Evolutionary conservation across 2,888 invertebrate species (phyloP), one percentile per base, ranked within the genome.

Genomic region (Xanthorhoe spadicearia): DNA sequence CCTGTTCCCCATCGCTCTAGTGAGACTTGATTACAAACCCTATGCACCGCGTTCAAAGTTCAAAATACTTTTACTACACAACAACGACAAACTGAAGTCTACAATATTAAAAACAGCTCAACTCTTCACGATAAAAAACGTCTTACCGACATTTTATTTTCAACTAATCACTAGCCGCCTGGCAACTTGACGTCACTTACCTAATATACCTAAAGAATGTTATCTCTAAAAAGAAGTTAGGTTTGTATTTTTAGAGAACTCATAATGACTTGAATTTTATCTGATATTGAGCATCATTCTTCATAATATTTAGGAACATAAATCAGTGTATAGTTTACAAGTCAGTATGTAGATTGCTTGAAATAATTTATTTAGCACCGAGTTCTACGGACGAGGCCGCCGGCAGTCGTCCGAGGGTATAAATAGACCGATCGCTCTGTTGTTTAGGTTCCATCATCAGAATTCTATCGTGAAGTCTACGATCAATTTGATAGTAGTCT

Each of bases 381-480:
- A 32, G 2, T 8, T 35, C 23, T 13, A 43, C 46, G 28, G 48
- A 48, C 64, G 64, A 59, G 58, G 64, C 38, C 64, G 35, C 18
- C 64, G 35, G 23, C 62, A 32, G 62, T 62, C 62, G 50, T 52
- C 56, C 17, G 17, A 6, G n/a, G 57, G 46, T 58, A 63, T 58
- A 52, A 58, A 63, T 63, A 63, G 57, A 48, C 32, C 53, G 54
- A 35, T 51, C 23, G 50, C 28, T 52, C 46, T 46, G 35, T 48
- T 63, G 52, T 53, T 57, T 32, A 15, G 15, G 54, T 23, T 55
- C 48, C 49, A 55, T 49, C 61, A 56, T 35, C 54, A 15, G 49
- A 15, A 32, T 52, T 13, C 32, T 7, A 32, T 32, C 32, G 9
- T 52, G 13, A 3, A 13, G 13, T 13, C 38, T 13, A 13, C 13